Evolutionary conservation across 64 coral and sea anemone genomes (phyloP).

Genomic region (Exaiptasia diaphana): DNA sequence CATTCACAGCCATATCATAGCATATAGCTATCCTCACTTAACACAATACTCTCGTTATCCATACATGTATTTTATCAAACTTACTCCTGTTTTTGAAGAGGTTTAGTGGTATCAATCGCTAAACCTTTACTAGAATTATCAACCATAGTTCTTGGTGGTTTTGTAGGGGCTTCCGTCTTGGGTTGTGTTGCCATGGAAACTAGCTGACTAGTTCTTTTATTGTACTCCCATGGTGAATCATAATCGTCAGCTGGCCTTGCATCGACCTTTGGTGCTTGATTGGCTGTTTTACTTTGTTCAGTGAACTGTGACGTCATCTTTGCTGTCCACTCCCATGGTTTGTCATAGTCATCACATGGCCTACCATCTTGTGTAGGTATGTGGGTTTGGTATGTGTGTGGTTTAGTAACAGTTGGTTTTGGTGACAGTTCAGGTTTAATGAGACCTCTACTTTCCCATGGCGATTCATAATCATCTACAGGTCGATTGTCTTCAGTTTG

Average conservation of each 20-base stretch:
- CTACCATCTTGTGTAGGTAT: constrained; percentile 44
- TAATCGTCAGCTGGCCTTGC: constrained; percentile 62
- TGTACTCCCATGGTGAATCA: constrained; percentile 83
- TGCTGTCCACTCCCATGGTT: constrained; percentile 76
- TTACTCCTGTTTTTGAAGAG: constrained; percentile 71
- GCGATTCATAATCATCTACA: constrained; percentile 77
- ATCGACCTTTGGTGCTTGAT: constrained; percentile 64
- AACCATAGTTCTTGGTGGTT: constrained; percentile 54
- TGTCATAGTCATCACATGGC: constrained; percentile 72
- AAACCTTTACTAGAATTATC: background rate
- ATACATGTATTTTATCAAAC: background rate
- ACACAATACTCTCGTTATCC: background rate
- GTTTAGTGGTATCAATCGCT: constrained; percentile 42
- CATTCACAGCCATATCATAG: no score
- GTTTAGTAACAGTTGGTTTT: constrained; percentile 5
- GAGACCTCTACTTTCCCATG: constrained; percentile 68
- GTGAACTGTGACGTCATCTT: background rate
- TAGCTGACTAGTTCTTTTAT: constrained; percentile 29
- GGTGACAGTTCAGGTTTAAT: constrained; percentile 5
- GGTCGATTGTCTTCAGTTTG: constrained; percentile 61
- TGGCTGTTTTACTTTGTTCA: background rate
- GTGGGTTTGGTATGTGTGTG: constrained; percentile 39
- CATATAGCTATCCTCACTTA: background rate
- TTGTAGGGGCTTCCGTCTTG: constrained; percentile 38
- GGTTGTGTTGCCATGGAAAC: constrained; percentile 28